Percentiles rank a stretch among this genome's conserved stretches.
phyloP scores from a whole-genome alignment of 64 coral and sea anemone genomes.

The Montipora efflorescens region DNA sequence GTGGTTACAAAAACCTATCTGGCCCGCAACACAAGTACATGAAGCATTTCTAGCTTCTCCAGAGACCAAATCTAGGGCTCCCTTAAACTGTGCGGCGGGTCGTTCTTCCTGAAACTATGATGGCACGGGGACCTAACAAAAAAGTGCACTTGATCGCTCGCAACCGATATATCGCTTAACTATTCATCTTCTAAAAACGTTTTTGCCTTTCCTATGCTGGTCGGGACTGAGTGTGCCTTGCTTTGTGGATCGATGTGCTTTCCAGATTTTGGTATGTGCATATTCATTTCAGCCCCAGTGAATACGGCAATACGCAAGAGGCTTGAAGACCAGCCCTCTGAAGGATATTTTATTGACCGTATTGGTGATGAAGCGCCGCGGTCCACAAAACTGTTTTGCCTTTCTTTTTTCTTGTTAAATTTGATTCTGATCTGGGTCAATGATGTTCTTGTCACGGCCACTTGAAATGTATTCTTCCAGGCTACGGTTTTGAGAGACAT shows the following conservation, averaged over 20 bases:
- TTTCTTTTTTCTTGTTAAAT: conserved; percentile 57
- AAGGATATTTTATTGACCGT: conserved; percentile 29
- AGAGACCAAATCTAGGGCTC: conserved; percentile 20
- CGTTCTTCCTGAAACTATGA: conserved; percentile 64
- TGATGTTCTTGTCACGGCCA: conserved; percentile 49
- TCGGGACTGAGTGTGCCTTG: conserved; percentile 47
- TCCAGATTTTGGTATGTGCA: conserved; percentile 42
- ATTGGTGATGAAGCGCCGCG: not conserved
- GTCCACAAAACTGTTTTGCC: not conserved
- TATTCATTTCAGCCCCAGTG: conserved; percentile 50
- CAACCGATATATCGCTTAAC: not conserved
- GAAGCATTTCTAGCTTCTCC: conserved; percentile 55
- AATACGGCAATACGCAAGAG: conserved; percentile 21
- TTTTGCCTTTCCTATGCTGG: conserved; percentile 39
- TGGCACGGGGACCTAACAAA: conserved; percentile 39
- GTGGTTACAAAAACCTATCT: not conserved
- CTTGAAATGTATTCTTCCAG: conserved; percentile 54
- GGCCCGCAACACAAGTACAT: conserved; percentile 63
- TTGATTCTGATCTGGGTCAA: conserved; percentile 46
- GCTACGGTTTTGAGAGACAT: conserved; percentile 2
- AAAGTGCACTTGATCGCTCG: conserved; percentile 33
- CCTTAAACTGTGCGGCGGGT: conserved; percentile 60
- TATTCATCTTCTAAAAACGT: conserved; percentile 64
- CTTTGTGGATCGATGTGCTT: conserved; percentile 26
- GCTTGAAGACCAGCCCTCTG: conserved; percentile 46